Evolutionary conservation across 2,888 invertebrate species (phyloP).

Genomic region (Didymodactylos carnosus): DNA sequence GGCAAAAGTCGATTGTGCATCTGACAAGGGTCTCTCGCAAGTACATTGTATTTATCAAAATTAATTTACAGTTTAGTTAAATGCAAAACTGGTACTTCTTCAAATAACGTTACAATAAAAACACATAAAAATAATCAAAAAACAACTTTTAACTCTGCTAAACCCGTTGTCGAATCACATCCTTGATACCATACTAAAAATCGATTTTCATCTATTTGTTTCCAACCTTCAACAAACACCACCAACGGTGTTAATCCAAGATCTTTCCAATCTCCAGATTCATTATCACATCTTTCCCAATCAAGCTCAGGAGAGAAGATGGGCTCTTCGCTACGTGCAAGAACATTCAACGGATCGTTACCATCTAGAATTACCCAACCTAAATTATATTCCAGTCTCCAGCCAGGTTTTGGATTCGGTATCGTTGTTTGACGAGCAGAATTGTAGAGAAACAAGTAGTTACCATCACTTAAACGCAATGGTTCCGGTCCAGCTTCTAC

Average conservation of each 20-base stretch:
- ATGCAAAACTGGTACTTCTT: too few species aligned
- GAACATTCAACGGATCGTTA: neutral
- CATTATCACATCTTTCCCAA: neutral
- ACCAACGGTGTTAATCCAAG: neutral
- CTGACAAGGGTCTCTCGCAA: too few species aligned
- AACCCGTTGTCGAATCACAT: neutral
- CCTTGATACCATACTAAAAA: neutral
- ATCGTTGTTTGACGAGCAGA: neutral
- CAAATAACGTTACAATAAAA: too few species aligned
- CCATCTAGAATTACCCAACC: neutral
- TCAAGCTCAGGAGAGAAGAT: neutral
- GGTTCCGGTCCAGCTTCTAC: neutral
- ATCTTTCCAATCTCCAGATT: neutral
- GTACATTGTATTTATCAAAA: too few species aligned
- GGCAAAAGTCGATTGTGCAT: too few species aligned
- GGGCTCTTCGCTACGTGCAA: neutral
- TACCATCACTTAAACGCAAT: neutral
- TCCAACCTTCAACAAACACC: neutral
- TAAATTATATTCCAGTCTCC: neutral
- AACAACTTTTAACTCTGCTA: neutral
- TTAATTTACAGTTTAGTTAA: too few species aligned
- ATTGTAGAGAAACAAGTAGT: neutral
- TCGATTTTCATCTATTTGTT: neutral
- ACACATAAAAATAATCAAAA: too few species aligned
- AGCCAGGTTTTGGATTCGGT: neutral